Evolutionary conservation across 2,113 vertebrate genomes (phyloP).

Genomic region (Rallus limicola): DNA sequence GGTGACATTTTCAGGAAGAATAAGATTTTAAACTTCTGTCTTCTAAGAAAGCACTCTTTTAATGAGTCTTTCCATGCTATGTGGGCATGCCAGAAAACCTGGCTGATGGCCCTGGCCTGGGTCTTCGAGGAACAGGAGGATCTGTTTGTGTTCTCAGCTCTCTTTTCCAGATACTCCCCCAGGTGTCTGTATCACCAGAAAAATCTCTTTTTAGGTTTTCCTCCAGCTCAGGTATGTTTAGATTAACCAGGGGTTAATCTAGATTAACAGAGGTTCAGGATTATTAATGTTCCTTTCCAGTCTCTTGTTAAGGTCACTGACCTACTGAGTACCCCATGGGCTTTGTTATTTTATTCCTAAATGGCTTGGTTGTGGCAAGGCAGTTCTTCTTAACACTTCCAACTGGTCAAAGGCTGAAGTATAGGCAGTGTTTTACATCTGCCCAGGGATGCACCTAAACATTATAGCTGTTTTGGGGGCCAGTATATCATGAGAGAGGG

Average conservation of each 20-base stretch:
- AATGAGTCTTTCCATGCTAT: background rate
- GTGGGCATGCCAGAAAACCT: background rate
- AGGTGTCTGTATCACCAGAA: background rate
- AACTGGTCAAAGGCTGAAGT: background rate
- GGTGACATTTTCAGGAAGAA: background rate
- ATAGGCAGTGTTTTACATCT: background rate
- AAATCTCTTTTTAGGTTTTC: background rate
- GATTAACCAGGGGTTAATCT: background rate
- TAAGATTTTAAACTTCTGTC: background rate
- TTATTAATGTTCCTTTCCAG: background rate
- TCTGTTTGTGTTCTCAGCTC: background rate
- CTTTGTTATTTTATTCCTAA: background rate
- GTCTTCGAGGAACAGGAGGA: background rate
- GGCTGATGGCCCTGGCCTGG: background rate
- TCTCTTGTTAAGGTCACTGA: background rate
- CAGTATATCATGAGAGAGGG: background rate
- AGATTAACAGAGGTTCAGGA: background rate
- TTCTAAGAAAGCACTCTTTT: background rate
- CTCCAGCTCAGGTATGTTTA: background rate
- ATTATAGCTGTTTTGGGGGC: background rate
- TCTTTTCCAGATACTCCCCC: background rate
- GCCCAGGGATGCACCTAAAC: background rate
- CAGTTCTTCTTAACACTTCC: background rate
- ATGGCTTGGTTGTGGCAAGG: background rate
- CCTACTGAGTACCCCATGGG: rapidly evolving